phyloP scores from a whole-genome alignment of 2,888 invertebrate genomes.

The Griposia aprilina region DNA sequence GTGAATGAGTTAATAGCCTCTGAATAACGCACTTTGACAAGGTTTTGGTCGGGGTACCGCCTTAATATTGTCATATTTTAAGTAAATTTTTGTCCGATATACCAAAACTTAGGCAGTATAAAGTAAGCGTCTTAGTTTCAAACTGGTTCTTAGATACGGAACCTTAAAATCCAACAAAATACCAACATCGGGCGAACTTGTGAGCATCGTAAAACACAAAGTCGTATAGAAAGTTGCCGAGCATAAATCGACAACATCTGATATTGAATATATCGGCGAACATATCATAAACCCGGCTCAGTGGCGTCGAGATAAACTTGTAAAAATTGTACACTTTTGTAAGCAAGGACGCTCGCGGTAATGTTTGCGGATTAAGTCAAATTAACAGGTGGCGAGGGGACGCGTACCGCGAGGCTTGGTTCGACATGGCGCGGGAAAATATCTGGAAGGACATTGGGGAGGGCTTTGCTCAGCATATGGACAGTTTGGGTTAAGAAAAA shows the following conservation, averaged over 20 bases:
- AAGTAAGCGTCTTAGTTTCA: not conserved
- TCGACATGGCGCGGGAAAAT: not conserved
- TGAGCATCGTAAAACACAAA: constrained; percentile 67
- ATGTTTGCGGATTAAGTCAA: constrained; percentile 17
- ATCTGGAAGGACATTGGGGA: too few species aligned
- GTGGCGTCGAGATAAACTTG: constrained; percentile 63
- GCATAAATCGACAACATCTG: constrained; percentile 69
- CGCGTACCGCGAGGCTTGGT: not conserved
- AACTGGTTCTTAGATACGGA: not conserved
- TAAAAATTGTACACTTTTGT: constrained; percentile 61
- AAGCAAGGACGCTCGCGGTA: constrained; percentile 34
- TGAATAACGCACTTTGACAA: too few species aligned
- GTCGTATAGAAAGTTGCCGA: constrained; percentile 65
- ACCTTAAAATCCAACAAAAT: constrained; percentile 39
- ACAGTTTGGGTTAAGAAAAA: not conserved
- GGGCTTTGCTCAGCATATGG: not conserved
- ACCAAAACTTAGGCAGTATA: constrained; percentile 16
- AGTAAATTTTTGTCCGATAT: not conserved
- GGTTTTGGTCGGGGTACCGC: too few species aligned
- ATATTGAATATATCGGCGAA: constrained; percentile 72
- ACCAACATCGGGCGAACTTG: constrained; percentile 49
- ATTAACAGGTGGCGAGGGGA: not conserved
- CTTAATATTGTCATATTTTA: not conserved
- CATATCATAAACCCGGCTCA: constrained; percentile 68
- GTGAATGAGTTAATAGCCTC: too few species aligned